Conservation (phyloP, 2,888 invertebrate species). For the Parthenolecanium corni region DNA sequence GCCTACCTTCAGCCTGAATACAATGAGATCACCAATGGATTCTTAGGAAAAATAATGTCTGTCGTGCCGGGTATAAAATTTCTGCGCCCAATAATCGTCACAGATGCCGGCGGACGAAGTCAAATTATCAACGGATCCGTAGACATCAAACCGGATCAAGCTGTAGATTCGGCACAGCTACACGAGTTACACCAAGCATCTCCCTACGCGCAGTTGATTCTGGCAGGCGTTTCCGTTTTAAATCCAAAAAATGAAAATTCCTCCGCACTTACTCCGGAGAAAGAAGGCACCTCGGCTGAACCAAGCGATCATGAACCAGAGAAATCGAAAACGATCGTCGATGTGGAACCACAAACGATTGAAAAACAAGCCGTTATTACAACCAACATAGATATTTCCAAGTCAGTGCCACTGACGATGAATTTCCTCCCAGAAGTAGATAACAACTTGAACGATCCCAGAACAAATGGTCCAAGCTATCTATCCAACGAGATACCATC, state of each 20-base stretch:
- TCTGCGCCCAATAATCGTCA: slow-evolving; percentile 15
- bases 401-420: slow-evolving; percentile 16
- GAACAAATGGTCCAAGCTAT: neutral
- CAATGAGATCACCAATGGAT: slow-evolving; percentile 22
- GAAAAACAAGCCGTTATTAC: slow-evolving; percentile 24
- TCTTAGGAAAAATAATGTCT: slow-evolving; percentile 21
- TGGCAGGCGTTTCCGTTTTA: neutral
- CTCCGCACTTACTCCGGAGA: too few relatives aligned
- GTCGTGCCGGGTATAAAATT: slow-evolving; percentile 14
- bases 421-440: slow-evolving; percentile 13
- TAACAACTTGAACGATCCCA: slow-evolving; percentile 2
- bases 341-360: slow-evolving; percentile 21
- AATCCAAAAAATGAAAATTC: neutral
- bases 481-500: neutral
- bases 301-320: neutral
- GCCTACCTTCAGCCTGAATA: slow-evolving; percentile 14
- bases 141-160: neutral
- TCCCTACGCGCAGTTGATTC: neutral
- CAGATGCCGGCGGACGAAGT: neutral
- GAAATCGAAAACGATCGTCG: neutral
- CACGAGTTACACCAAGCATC: slow-evolving; percentile 3
- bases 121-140: neutral
- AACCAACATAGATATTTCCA: slow-evolving; percentile 16
- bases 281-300: neutral
- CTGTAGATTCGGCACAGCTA: neutral